phyloP scores from a whole-genome alignment of 92 coral and sea anemone genomes.

The Paramuricea clavata region DNA sequence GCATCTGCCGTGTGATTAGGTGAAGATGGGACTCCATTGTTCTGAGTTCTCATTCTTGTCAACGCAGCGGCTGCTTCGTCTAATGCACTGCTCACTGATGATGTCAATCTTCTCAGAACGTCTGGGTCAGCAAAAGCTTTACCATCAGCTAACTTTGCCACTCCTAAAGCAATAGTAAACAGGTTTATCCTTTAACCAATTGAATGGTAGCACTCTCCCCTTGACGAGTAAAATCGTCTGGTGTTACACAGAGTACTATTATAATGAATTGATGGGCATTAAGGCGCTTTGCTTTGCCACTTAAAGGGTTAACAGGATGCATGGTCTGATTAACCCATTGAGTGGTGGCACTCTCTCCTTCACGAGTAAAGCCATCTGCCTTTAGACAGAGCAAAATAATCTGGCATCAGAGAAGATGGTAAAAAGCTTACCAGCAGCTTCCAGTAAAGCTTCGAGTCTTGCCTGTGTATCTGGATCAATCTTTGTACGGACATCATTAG shows the following conservation, averaged over 20 bases:
- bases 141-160: constrained; percentile 95
- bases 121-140: constrained; percentile 98
- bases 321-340: no score
- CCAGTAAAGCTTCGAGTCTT: constrained; percentile 90
- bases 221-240: no score
- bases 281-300: no score
- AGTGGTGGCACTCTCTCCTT: no score
- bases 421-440: constrained; percentile 90
- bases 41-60: constrained; percentile 98
- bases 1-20: constrained; percentile 88
- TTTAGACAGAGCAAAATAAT: no score
- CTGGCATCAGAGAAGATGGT: no score
- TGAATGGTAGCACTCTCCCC: no score
- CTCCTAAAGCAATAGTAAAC: constrained; percentile 64
- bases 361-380: no score
- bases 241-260: no score
- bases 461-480: constrained; percentile 99
- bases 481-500: constrained; percentile 85
- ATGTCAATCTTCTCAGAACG: constrained; percentile 92
- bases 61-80: constrained; percentile 99
- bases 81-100: constrained; percentile 98
- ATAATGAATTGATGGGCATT: no score
- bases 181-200: background rate
- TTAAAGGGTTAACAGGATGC: no score
- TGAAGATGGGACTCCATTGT: constrained; percentile 91